A percentile compares a stretch with the other conserved stretches of the same genome.
Conservation (phyloP, 2,888 invertebrate species). For the Melinopterus prodromus region DNA sequence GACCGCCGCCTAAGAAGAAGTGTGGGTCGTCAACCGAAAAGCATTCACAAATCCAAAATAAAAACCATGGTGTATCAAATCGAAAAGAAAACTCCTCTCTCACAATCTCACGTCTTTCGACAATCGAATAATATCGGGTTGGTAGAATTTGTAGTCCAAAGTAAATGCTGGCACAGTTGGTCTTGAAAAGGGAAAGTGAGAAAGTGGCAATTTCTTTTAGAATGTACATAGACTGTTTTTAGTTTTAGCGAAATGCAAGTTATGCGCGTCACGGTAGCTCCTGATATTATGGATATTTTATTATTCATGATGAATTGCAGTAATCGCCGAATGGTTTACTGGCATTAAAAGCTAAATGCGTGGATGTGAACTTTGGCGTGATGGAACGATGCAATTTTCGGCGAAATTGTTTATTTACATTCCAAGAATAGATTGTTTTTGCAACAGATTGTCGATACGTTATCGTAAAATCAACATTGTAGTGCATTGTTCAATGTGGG, state of each 20-base stretch:
- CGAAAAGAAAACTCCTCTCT: not conserved
- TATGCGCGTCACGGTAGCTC: not conserved
- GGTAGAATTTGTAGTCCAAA: not conserved
- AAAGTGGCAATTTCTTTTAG: slow-evolving; percentile 4
- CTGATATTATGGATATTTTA: not conserved
- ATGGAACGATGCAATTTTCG: not conserved
- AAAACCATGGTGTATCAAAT: not conserved
- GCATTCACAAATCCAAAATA: not conserved
- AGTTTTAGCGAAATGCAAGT: not conserved
- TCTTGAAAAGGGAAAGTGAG: not conserved
- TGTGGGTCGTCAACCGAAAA: not conserved
- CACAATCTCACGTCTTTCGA: not conserved
- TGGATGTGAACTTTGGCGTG: not conserved
- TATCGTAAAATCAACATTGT: not conserved
- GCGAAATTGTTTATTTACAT: not conserved
- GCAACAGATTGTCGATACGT: not conserved
- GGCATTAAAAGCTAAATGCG: not conserved
- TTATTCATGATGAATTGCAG: not conserved
- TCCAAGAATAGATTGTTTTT: not conserved
- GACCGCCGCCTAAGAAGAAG: not conserved
- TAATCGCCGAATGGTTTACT: not conserved
- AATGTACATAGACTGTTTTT: not conserved
- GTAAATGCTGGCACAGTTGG: not conserved
- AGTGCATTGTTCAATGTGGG: not conserved
- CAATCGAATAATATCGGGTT: not conserved